These are phyloP conservation scores for Acanthopleura granulata DNA, from an alignment of 2,888 invertebrate species.

Conservation along the genomic window DNA sequence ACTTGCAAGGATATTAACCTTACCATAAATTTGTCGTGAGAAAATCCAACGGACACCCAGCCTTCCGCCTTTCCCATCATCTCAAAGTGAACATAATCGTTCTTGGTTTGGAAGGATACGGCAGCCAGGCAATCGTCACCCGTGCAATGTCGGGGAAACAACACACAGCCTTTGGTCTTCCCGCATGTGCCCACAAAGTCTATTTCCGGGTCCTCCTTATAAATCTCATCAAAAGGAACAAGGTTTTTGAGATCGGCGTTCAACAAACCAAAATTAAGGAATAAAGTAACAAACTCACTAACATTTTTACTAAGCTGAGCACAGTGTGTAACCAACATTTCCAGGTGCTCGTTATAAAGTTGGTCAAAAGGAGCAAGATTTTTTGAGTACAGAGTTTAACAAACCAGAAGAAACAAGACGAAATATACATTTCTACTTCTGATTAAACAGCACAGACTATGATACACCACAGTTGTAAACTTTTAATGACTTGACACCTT, in stretches of 20 bases:
- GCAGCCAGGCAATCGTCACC: slow-evolving; percentile 78
- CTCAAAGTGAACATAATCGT: slow-evolving; percentile 75
- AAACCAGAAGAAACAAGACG: too few relatives aligned
- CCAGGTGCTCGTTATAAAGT: not conserved
- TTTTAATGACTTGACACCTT: too few relatives aligned
- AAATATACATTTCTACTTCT: too few relatives aligned
- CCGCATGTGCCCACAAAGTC: slow-evolving; percentile 72
- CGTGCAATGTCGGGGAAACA: slow-evolving; percentile 81
- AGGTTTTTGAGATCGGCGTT: too few relatives aligned
- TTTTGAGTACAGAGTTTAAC: too few relatives aligned
- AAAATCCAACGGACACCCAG: slow-evolving; percentile 85
- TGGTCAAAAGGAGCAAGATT: not conserved
- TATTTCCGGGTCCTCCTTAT: not conserved
- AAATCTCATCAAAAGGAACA: not conserved
- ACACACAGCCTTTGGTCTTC: slow-evolving; percentile 82
- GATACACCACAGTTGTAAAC: too few relatives aligned
- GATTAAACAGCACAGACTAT: too few relatives aligned
- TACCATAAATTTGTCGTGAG: slow-evolving; percentile 83
- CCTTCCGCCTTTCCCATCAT: slow-evolving; percentile 71
- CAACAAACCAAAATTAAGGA: too few relatives aligned
- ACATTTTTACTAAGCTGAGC: too few relatives aligned
- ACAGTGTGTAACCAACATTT: too few relatives aligned
- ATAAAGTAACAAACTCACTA: too few relatives aligned
- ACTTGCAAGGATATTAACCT: not conserved
- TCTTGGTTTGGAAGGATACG: slow-evolving; percentile 73